Percentiles rank a stretch among this genome's conserved stretches.
phyloP scores from a whole-genome alignment of 2,113 vertebrate species.

The Ophthalmotilapia sp. region DNA sequence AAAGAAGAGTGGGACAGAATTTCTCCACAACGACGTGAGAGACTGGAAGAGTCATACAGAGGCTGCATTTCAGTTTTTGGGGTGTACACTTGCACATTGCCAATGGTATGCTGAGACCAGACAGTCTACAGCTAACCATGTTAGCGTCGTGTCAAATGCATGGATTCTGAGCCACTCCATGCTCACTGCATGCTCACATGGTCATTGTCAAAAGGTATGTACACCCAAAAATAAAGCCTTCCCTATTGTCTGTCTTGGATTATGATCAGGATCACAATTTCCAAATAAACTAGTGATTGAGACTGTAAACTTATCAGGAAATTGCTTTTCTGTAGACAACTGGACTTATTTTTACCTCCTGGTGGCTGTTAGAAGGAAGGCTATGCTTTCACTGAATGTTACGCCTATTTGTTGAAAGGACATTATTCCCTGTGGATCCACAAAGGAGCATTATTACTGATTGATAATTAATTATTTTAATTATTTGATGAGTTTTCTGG shows the following conservation, averaged over 20 bases:
- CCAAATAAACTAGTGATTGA: neutral
- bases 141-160: neutral
- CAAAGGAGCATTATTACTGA: neutral
- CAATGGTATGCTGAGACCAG: neutral
- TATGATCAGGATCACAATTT: neutral
- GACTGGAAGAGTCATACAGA: neutral
- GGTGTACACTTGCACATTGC: neutral
- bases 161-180: neutral
- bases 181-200: neutral
- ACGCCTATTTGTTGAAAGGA: neutral
- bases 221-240: neutral
- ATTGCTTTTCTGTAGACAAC: neutral
- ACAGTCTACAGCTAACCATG: neutral
- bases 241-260: neutral
- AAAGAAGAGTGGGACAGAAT: neutral
- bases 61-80: neutral
- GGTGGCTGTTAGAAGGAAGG: neutral
- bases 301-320: neutral
- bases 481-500: neutral
- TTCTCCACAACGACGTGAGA: fast-evolving
- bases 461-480: neutral
- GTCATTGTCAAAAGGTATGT: neutral
- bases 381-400: neutral
- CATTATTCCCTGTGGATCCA: neutral
- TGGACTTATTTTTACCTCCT: neutral